Evolutionary conservation across 2,888 invertebrate species (phyloP).

Genomic region (Bunonema sp.): DNA sequence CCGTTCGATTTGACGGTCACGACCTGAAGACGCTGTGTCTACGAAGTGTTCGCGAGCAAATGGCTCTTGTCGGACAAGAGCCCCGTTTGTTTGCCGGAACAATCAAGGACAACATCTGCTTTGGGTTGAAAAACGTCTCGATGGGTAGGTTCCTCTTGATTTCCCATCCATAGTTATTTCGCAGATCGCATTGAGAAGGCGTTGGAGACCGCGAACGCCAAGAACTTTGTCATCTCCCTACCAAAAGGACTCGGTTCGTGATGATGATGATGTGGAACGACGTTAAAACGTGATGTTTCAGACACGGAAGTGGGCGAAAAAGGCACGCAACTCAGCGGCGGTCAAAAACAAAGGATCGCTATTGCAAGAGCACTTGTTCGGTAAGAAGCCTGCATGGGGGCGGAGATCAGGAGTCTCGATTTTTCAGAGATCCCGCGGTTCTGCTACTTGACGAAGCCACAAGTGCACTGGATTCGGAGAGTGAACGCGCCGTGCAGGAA

Average conservation of each 20-base stretch:
- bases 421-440: conserved; percentile 5
- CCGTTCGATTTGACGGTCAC: conserved; percentile 7
- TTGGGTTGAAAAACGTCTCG: conserved; percentile 6
- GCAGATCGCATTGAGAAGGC: conserved; percentile 12
- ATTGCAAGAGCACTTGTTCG: conserved; percentile 1
- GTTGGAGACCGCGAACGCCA: conserved; percentile 10
- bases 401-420: too few species aligned
- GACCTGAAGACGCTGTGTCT: conserved; percentile 6
- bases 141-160: not conserved
- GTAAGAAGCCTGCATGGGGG: not conserved
- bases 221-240: conserved; percentile 7
- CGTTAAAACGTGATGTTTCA: not conserved
- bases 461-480: conserved; percentile 6
- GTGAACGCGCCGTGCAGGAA: conserved; percentile 4
- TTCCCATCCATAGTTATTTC: not conserved
- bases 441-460: conserved; percentile 6
- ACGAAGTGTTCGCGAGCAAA: conserved; percentile 13
- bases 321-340: conserved; percentile 7
- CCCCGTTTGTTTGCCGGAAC: conserved; percentile 21
- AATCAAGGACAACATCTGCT: conserved; percentile 15
- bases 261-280: not conserved
- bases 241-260: conserved; percentile 5
- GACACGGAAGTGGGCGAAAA: conserved; percentile 9
- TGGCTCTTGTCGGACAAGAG: conserved; percentile 25
- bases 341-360: conserved; percentile 7